These are phyloP conservation scores for Colistium nudipinnis DNA, from an alignment of 2,113 vertebrate species.

Conservation along the genomic window DNA sequence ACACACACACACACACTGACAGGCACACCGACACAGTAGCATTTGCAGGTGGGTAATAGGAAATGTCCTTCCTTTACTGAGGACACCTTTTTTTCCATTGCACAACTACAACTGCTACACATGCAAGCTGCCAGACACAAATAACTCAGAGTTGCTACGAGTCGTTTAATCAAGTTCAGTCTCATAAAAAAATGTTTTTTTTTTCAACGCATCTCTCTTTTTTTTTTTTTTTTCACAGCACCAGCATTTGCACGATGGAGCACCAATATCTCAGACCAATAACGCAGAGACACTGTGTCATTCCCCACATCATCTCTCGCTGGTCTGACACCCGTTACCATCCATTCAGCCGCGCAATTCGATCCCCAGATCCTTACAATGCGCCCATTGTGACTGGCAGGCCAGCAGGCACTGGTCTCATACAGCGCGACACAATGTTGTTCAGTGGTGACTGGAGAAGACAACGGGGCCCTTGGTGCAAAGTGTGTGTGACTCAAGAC, in stretches of 20 bases:
- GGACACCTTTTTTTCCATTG: conserved; percentile 51
- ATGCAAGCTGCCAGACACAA: conserved; percentile 2
- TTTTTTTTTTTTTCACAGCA: conserved; percentile 22
- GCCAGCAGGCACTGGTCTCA: conserved; percentile 50
- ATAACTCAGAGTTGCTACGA: conserved; percentile 48
- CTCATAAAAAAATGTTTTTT: not conserved
- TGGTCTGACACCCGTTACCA: conserved; percentile 37
- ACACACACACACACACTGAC: conserved; percentile 11
- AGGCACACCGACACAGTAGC: conserved; percentile 1
- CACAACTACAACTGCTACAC: conserved; percentile 2
- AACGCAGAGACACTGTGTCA: conserved; percentile 36
- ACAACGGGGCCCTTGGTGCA: conserved; percentile 68
- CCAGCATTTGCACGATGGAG: conserved; percentile 40
- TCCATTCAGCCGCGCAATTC: conserved; percentile 48
- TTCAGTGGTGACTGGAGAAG: conserved; percentile 48
- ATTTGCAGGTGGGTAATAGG: conserved; percentile 2
- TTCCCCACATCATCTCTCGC: conserved; percentile 32
- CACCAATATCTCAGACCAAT: conserved; percentile 17
- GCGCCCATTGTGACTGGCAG: conserved; percentile 64
- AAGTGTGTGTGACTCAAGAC: conserved; percentile 69
- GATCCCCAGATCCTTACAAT: conserved; percentile 54
- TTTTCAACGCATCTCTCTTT: conserved; percentile 2
- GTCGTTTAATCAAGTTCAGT: conserved; percentile 44
- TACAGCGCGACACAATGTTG: conserved; percentile 66
- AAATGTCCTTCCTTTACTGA: conserved; percentile 15